Percentiles rank a stretch among this genome's conserved stretches.
phyloP scores from a whole-genome alignment of 2,113 vertebrate genomes.

The Pteropus alecto region DNA sequence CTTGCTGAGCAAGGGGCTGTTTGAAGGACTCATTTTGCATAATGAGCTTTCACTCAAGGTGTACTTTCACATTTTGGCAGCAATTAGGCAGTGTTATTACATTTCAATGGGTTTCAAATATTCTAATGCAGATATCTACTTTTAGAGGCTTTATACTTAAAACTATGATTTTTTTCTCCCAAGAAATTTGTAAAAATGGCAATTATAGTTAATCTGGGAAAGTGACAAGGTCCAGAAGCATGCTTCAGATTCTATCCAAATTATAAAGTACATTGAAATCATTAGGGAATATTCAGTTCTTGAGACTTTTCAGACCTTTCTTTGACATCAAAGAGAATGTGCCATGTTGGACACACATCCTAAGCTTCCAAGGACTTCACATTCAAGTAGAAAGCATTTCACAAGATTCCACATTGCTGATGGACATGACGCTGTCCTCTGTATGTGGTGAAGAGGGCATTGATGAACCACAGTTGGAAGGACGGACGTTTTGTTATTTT shows the following conservation, averaged over 20 bases:
- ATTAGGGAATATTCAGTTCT: slow-evolving; percentile 9
- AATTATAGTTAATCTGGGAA: slow-evolving; percentile 47
- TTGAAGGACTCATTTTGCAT: slow-evolving; percentile 43
- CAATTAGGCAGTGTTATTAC: slow-evolving; percentile 55
- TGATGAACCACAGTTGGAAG: background rate
- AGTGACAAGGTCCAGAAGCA: slow-evolving; percentile 21
- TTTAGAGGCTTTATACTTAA: slow-evolving; percentile 41
- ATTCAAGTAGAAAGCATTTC: background rate
- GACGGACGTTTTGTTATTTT: background rate
- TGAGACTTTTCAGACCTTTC: background rate
- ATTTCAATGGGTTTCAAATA: slow-evolving; percentile 43
- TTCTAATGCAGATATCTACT: background rate
- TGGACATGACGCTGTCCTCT: background rate
- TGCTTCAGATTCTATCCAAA: background rate
- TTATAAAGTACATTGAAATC: background rate
- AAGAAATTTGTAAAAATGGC: slow-evolving; percentile 49
- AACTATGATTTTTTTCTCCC: background rate
- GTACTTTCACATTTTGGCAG: slow-evolving; percentile 50
- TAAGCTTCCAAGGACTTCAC: background rate
- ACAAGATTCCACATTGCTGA: background rate
- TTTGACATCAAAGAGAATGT: slow-evolving; percentile 56
- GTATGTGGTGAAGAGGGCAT: background rate
- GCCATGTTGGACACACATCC: background rate
- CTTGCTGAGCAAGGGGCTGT: background rate
- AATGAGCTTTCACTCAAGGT: slow-evolving; percentile 46